Evolutionary conservation across 2,113 vertebrate species (phyloP).

Genomic region (Baryphthengus martii): DNA sequence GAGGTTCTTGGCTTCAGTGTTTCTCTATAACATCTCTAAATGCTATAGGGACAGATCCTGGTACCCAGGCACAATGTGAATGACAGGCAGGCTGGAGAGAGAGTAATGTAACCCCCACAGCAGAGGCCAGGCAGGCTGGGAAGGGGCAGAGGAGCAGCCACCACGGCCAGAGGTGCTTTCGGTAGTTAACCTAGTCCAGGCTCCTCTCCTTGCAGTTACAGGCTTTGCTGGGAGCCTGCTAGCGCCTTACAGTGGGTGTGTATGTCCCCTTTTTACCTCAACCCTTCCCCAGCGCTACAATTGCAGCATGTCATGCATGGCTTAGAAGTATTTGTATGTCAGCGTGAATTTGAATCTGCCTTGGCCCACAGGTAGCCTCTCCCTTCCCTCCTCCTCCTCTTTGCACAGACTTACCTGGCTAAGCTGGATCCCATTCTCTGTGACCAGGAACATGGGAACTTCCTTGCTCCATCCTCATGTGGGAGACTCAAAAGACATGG

Average conservation of each 20-base stretch:
- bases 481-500: background rate
- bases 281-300: background rate
- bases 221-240: background rate
- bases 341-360: background rate
- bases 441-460: background rate
- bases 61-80: background rate
- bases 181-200: too few relatives aligned
- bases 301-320: fast-evolving
- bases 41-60: background rate
- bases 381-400: background rate
- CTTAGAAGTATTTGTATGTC: background rate
- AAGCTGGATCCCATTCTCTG: background rate
- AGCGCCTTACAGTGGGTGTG: background rate
- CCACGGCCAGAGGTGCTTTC: background rate
- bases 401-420: background rate
- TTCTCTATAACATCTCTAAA: background rate
- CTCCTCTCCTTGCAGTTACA: background rate
- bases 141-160: fast-evolving
- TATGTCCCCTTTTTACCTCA: background rate
- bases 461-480: background rate
- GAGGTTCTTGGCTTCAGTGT: background rate
- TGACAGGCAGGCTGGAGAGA: background rate
- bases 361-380: background rate
- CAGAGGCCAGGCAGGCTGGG: background rate
- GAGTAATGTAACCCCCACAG: background rate